phyloP scores from a whole-genome alignment of 1,140 invertebrate genomes.

The Olivierus martensii region DNA sequence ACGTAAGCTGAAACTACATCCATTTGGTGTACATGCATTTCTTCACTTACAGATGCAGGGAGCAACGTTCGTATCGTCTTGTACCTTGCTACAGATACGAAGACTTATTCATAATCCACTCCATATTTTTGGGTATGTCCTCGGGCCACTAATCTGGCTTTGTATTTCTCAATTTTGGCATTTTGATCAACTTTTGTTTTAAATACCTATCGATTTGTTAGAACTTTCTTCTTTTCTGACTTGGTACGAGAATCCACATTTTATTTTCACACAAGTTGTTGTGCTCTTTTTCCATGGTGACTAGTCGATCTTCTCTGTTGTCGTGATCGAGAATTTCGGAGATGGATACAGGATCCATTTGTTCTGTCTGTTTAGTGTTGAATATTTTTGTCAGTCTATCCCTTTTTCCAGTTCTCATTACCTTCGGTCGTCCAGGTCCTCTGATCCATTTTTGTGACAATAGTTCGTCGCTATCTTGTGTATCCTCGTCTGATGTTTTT shows the following conservation, averaged over 20 bases:
- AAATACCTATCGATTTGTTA: conserved; percentile 5
- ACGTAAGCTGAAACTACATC: background rate
- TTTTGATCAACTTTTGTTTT: background rate
- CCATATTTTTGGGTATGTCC: conserved; percentile 21
- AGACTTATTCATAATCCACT: conserved; percentile 23
- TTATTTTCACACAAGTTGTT: conserved; percentile 1
- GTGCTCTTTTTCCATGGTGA: conserved; percentile 1
- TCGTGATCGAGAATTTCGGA: no score
- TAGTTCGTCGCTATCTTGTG: conserved; percentile 9
- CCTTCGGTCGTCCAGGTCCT: conserved; percentile 23
- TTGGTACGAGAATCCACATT: conserved; percentile 1
- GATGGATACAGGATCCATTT: no score
- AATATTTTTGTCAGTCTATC: no score
- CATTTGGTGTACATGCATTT: conserved; percentile 20
- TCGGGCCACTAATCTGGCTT: conserved; percentile 31
- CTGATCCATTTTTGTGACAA: conserved; percentile 18
- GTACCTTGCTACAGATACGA: conserved; percentile 20
- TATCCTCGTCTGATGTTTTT: conserved; percentile 3
- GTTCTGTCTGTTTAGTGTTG: no score
- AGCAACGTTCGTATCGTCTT: conserved; percentile 28
- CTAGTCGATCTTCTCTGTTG: background rate
- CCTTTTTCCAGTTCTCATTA: conserved; percentile 12
- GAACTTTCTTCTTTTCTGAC: background rate
- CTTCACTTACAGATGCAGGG: conserved; percentile 23
- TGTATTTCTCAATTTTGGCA: conserved; percentile 19